Conservation (phyloP, 2,113 vertebrate genomes). For the Dasyurus viverrinus region DNA sequence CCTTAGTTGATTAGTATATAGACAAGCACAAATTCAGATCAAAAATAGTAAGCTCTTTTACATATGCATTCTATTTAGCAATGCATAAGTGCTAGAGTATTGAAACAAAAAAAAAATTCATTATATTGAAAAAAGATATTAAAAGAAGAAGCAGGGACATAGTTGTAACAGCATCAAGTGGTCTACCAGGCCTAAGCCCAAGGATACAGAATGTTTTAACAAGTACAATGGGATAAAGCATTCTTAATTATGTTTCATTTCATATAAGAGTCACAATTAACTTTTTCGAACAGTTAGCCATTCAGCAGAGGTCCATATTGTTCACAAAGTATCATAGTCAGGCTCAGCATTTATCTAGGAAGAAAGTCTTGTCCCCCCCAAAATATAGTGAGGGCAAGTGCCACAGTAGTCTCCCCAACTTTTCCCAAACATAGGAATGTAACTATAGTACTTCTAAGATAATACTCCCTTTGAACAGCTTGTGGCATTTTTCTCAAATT, state of each 20-base stretch:
- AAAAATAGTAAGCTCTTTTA: too few relatives aligned
- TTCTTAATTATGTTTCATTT: not conserved
- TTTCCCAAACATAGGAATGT: not conserved
- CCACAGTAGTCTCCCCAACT: not conserved
- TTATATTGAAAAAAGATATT: not conserved
- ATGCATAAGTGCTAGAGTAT: not conserved
- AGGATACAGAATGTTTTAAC: not conserved
- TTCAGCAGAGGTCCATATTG: not conserved
- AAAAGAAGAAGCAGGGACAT: not conserved
- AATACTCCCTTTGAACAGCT: not conserved
- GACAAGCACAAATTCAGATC: too few relatives aligned
- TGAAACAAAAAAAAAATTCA: not conserved
- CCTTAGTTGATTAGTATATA: too few relatives aligned
- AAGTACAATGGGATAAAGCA: not conserved
- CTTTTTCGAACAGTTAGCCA: not conserved
- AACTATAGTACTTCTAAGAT: not conserved
- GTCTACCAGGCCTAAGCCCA: not conserved
- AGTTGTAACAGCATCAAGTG: not conserved
- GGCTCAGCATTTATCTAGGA: not conserved
- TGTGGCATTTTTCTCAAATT: not conserved
- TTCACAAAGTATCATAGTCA: not conserved
- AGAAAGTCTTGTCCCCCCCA: not conserved
- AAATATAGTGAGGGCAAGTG: not conserved
- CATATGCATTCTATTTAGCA: not conserved
- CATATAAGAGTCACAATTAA: not conserved